Conservation (phyloP, 2,797 vertebrate genomes). For the Acanthurus leucopareius region DNA sequence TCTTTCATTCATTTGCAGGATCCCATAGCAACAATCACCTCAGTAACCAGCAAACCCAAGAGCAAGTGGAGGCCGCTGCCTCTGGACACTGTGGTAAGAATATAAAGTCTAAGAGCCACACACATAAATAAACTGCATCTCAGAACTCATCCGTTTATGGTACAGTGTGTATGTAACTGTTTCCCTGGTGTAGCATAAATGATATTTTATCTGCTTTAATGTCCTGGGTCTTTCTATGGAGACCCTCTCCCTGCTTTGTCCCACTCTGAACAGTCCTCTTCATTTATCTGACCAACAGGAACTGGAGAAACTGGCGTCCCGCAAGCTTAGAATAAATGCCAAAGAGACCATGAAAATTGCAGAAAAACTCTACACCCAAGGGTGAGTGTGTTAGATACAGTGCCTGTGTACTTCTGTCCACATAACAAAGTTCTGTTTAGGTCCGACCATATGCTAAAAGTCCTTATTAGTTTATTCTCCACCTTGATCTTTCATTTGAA, state of each 20-base stretch:
- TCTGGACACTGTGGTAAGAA: constrained; percentile 96
- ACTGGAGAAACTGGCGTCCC: constrained; percentile 95
- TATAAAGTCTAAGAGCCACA: constrained; percentile 23
- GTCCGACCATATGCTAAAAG: constrained; percentile 13
- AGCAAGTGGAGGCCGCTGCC: constrained; percentile 98
- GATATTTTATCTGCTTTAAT: background rate
- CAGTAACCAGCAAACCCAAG: constrained; percentile 95
- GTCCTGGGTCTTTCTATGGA: background rate
- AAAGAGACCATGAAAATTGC: constrained; percentile 98
- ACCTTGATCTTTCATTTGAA: constrained; percentile 21
- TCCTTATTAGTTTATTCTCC: background rate
- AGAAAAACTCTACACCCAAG: constrained; percentile 97
- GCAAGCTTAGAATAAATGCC: constrained; percentile 94
- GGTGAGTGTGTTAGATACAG: constrained; percentile 83
- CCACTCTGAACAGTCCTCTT: constrained; percentile 13
- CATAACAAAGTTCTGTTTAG: background rate
- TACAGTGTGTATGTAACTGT: background rate
- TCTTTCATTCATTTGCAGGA: constrained; percentile 85
- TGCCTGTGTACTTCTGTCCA: background rate
- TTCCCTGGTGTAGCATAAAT: background rate
- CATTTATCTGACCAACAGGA: constrained; percentile 84
- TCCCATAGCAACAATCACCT: constrained; percentile 92
- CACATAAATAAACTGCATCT: constrained; percentile 4
- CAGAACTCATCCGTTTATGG: background rate
- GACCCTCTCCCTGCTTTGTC: background rate